These are phyloP conservation scores for Hemibagrus wyckioides DNA, from an alignment of 2,113 vertebrate species.

Conservation along the genomic window DNA sequence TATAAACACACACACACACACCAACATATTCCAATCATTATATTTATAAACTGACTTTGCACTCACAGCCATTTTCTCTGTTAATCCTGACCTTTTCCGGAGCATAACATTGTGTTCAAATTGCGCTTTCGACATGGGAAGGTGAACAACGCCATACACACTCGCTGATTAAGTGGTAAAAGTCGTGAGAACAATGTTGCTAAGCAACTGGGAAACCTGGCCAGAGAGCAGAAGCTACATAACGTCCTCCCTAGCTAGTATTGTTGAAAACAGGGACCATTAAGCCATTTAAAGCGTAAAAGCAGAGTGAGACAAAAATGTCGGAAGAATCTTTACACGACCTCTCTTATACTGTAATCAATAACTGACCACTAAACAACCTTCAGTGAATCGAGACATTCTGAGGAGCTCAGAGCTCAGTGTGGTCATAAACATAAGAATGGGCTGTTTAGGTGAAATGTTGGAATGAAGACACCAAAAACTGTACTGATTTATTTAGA, in stretches of 20 bases:
- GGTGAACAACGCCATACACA: not conserved
- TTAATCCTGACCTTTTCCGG: constrained; percentile 10
- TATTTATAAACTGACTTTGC: not conserved
- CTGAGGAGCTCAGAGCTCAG: not conserved
- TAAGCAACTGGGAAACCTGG: not conserved
- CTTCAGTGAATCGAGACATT: not conserved
- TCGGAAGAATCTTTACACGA: not conserved
- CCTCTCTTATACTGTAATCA: not conserved
- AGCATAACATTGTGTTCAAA: not conserved
- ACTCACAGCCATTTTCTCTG: not conserved
- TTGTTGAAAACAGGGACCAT: not conserved
- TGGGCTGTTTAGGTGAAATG: not conserved
- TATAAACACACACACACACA: not conserved
- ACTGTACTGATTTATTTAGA: not conserved
- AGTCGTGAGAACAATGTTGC: not conserved
- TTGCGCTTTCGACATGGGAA: not conserved
- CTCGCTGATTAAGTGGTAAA: constrained; percentile 1
- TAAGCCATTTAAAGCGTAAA: not conserved
- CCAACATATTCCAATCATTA: not conserved
- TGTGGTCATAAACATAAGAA: not conserved
- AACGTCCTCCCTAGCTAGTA: not conserved
- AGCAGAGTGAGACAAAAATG: not conserved
- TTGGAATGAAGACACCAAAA: not conserved
- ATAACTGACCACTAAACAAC: not conserved
- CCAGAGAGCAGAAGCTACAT: not conserved